Conservation (phyloP, 2,113 vertebrate species). For the Passer domesticus region DNA sequence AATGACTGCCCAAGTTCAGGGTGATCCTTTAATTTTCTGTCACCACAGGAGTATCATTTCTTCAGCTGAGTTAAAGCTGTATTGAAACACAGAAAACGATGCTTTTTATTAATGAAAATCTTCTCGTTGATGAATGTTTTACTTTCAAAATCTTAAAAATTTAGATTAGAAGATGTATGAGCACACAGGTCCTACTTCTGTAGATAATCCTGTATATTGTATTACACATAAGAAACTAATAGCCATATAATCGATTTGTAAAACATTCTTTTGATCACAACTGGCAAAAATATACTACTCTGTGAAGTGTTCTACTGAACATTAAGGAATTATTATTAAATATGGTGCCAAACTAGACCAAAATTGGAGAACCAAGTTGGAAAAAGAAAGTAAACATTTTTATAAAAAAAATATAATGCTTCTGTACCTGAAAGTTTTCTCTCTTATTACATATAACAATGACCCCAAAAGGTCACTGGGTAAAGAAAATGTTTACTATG, state of each 20-base stretch:
- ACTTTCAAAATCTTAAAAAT: neutral
- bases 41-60: neutral
- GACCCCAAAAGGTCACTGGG: neutral
- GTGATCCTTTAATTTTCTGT: neutral
- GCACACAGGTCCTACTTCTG: neutral
- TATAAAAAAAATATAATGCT: neutral
- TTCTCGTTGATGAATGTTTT: neutral
- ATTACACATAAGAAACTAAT: neutral
- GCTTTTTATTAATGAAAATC: neutral
- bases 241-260: neutral
- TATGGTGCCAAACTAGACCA: neutral
- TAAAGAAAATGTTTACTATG: neutral
- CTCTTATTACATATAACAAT: neutral
- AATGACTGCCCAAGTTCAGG: neutral
- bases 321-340: neutral
- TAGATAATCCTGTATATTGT: neutral
- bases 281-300: neutral
- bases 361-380: neutral
- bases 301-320: neutral
- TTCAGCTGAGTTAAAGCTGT: neutral
- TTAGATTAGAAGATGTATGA: neutral
- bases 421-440: neutral
- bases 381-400: neutral
- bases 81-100: neutral
- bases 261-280: neutral